A percentile compares a stretch with the other conserved stretches of the same genome.
These are phyloP conservation scores for Plagodis dolabraria DNA, from an alignment of 2,888 invertebrate genomes.

Conservation along the genomic window DNA sequence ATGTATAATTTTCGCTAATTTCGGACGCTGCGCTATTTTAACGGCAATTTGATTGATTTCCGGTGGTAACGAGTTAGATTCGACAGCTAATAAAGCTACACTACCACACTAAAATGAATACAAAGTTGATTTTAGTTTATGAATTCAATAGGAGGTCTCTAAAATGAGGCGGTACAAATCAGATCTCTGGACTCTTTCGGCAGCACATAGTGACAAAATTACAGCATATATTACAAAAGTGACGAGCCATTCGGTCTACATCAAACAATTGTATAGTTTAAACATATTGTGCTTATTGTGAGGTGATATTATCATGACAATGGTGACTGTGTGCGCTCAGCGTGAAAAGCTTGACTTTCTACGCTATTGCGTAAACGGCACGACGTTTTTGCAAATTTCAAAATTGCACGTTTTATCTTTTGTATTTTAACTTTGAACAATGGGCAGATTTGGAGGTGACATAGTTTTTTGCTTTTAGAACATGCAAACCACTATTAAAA, in stretches of 20 bases:
- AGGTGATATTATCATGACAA: constrained; percentile 55
- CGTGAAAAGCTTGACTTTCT: constrained; percentile 55
- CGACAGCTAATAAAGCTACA: too few species aligned
- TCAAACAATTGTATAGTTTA: constrained; percentile 14
- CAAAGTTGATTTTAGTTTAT: too few species aligned
- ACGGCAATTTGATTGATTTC: too few species aligned
- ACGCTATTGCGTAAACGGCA: constrained; percentile 50
- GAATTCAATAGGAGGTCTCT: too few species aligned
- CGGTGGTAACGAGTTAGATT: too few species aligned
- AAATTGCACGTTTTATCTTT: constrained; percentile 20
- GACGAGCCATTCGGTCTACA: neutral
- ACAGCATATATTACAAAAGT: neutral
- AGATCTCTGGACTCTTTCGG: too few species aligned
- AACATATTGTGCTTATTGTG: constrained; percentile 43
- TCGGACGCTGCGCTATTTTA: too few species aligned
- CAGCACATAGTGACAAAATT: too few species aligned
- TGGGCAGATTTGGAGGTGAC: constrained; percentile 7
- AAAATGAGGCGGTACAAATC: too few species aligned
- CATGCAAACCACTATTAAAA: neutral
- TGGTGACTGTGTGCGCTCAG: constrained; percentile 47
- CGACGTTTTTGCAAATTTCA: constrained; percentile 22
- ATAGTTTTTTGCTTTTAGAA: neutral
- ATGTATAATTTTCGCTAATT: too few species aligned
- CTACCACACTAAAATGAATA: too few species aligned
- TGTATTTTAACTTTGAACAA: constrained; percentile 10